Conservation (phyloP, 1,140 invertebrate species). For the Ganaspis sp. region DNA sequence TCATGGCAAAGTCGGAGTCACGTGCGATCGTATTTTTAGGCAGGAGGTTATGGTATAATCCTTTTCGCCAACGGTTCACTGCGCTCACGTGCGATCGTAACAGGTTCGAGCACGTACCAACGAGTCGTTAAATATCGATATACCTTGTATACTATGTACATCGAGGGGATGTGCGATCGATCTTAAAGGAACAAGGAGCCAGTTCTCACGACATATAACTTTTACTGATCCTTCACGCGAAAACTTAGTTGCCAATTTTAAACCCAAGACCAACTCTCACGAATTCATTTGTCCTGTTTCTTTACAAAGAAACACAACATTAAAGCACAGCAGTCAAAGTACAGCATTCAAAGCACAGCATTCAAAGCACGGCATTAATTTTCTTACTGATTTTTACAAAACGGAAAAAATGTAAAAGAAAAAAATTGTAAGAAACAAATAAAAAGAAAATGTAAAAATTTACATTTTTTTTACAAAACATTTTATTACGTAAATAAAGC, state of each 20-base stretch:
- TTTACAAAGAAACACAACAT: too few relatives aligned
- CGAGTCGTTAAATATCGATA: conserved; percentile 57
- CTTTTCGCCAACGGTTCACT: conserved; percentile 34
- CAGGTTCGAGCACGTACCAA: conserved; percentile 55
- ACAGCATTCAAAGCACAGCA: too few relatives aligned
- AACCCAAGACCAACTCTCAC: neutral
- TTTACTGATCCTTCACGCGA: neutral
- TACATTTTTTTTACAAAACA: too few relatives aligned
- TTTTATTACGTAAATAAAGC: too few relatives aligned
- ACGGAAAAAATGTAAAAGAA: too few relatives aligned
- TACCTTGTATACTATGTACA: conserved; percentile 46
- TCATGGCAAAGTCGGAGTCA: neutral
- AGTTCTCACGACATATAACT: conserved; percentile 24
- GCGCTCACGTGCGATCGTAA: conserved; percentile 55
- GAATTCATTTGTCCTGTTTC: neutral
- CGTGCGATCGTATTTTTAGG: conserved; percentile 31
- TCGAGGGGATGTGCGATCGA: conserved; percentile 47
- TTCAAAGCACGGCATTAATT: too few relatives aligned
- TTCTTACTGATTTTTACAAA: too few relatives aligned
- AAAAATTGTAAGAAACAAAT: too few relatives aligned
- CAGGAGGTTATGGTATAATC: conserved; percentile 28
- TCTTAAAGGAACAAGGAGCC: conserved; percentile 24
- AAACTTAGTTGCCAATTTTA: neutral
- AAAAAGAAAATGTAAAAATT: too few relatives aligned
- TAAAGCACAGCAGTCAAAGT: too few relatives aligned